phyloP scores from a whole-genome alignment of 2,888 invertebrate species.

The Phengaris alcon region DNA sequence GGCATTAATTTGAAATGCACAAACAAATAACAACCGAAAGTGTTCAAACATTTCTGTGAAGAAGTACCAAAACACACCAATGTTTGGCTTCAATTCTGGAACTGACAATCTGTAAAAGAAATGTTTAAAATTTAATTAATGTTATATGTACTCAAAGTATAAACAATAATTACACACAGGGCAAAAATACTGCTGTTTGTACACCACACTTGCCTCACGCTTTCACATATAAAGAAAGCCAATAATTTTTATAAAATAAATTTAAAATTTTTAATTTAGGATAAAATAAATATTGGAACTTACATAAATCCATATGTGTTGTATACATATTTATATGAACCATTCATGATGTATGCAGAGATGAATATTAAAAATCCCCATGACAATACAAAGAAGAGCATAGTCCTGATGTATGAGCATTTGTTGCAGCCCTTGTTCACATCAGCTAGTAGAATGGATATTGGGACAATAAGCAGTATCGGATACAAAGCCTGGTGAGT shows the following conservation, averaged over 20 bases:
- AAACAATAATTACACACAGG: no score
- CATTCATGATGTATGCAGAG: conserved; percentile 82
- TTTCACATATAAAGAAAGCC: no score
- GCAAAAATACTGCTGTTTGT: no score
- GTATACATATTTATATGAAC: conserved; percentile 82
- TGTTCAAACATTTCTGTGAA: conserved; percentile 99
- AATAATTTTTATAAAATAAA: no score
- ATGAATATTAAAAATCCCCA: conserved; percentile 78
- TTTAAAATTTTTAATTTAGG: no score
- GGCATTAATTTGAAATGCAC: conserved; percentile 97
- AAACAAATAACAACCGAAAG: conserved; percentile 95
- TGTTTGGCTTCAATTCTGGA: conserved; percentile 96
- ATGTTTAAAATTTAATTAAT: conserved; percentile 34
- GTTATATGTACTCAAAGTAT: no score
- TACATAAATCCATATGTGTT: conserved; percentile 91
- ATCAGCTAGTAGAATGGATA: conserved; percentile 84
- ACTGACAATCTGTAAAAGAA: conserved; percentile 86
- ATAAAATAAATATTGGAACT: conserved; percentile 50
- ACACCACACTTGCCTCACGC: no score
- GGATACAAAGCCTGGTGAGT: conserved; percentile 92
- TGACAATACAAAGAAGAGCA: conserved; percentile 74
- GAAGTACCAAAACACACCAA: conserved; percentile 99
- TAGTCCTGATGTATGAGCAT: conserved; percentile 71
- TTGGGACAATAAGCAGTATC: conserved; percentile 88
- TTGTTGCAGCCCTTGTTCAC: conserved; percentile 70